Base-by-base conservation (phyloP, 2,888 invertebrate species). In the Plemyria rubiginata region DNA sequence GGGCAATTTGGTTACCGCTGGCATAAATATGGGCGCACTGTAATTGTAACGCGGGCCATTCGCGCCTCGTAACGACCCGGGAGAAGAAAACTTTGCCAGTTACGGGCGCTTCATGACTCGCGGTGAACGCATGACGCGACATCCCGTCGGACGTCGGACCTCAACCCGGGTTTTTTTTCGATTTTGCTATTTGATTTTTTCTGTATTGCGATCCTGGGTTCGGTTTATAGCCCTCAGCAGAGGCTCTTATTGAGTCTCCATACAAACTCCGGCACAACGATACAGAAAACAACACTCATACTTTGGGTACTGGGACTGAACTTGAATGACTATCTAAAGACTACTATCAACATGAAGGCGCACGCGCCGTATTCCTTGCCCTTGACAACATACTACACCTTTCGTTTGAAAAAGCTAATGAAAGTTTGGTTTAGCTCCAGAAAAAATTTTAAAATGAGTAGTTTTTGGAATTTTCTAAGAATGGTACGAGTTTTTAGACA, bases 1-100 rank as follows among this genome's bases (percentile, higher is more conserved):
- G 89, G 89, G 92, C 92, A 92, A 92, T 92, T 92, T 92, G 89
- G 92, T 92, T 92, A 92, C 92, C 92, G 90, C 92, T 79, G 82
- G 88, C 90, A 92, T 92, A 92, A 92, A 92, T 92, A 92, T 92
- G 87, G 90, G 88, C 85, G 86, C 88, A 85, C 79, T 86, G 92
- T 92, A 92, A 92, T 92, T 92, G 92, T 92, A 89, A 90, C 91
- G 90, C 88, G 78, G 86, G 88, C 86, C 86, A 88, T 92, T 92
- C 92, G 86, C 92, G 92, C 92, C 90, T 90, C 89, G 88, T 91
- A 91, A 92, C 91, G 92, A 89, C 88, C 36, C 84, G 81, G 74
- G 85, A 80, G 86, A 84, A 88, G 89, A 85, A 90, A 92, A 92
- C 88, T 92, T 92, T 79, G 85, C 80, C 90, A 87, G 90, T 90